Percentiles rank a stretch among this genome's conserved stretches.
phyloP scores from a whole-genome alignment of 1,140 invertebrate genomes.

The Musca vetustissima region DNA sequence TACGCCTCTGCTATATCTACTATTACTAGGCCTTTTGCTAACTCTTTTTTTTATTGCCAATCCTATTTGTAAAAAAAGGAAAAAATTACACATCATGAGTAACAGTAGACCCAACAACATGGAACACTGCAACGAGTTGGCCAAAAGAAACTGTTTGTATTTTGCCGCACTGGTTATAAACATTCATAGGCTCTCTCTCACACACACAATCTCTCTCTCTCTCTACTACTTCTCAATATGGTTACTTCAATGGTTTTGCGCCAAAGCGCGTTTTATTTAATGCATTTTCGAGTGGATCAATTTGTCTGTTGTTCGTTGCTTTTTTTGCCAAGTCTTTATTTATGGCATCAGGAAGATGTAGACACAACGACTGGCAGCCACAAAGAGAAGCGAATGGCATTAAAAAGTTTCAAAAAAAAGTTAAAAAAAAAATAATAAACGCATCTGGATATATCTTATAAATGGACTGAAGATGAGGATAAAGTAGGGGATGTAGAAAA shows the following conservation, averaged over 20 bases:
- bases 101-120: too few species aligned
- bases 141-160: too few species aligned
- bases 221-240: background rate
- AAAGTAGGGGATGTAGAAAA: background rate
- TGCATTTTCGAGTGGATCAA: conserved; percentile 24
- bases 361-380: background rate
- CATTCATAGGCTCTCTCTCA: background rate
- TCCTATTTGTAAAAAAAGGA: too few species aligned
- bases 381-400: too few species aligned
- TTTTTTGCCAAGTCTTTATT: conserved; percentile 5
- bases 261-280: conserved; percentile 21
- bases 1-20: too few species aligned
- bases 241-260: background rate
- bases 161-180: background rate
- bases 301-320: conserved; percentile 11
- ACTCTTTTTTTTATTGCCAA: too few species aligned
- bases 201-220: too few species aligned
- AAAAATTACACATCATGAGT: too few species aligned
- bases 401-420: background rate
- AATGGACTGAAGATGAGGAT: too few species aligned
- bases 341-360: conserved; percentile 23
- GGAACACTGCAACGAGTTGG: too few species aligned
- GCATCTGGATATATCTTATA: background rate
- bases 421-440: background rate
- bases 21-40: too few species aligned